phyloP scores from a whole-genome alignment of 2,888 invertebrate species.

The Leptopilina drosophilae region DNA sequence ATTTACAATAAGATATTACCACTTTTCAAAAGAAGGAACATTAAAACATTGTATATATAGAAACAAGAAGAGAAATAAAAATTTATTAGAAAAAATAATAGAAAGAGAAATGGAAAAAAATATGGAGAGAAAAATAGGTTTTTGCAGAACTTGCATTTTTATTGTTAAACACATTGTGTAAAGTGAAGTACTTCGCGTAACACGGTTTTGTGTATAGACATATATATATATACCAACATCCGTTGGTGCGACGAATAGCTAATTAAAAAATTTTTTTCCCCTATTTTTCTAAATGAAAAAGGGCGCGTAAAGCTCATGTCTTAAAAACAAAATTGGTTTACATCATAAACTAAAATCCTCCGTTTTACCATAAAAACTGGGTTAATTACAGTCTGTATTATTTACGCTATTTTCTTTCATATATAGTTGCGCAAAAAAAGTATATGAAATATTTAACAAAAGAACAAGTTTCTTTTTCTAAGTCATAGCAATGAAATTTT shows the following conservation, averaged over 20 bases:
- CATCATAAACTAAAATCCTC: constrained; percentile 6
- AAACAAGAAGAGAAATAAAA: too few species aligned
- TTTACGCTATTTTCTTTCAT: constrained; percentile 17
- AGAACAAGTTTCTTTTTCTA: constrained; percentile 5
- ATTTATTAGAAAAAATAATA: too few species aligned
- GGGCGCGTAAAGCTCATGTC: constrained; percentile 1
- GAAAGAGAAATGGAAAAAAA: not conserved
- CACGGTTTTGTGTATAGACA: not conserved
- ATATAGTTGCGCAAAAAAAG: not conserved
- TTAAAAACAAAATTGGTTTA: not conserved
- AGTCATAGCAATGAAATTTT: not conserved
- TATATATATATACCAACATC: not conserved
- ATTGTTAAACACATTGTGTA: not conserved
- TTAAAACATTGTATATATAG: too few species aligned
- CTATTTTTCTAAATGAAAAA: not conserved
- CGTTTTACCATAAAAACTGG: not conserved
- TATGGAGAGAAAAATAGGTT: too few species aligned
- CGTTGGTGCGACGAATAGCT: constrained; percentile 1
- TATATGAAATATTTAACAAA: constrained; percentile 9
- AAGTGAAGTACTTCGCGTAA: not conserved
- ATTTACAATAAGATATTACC: too few species aligned
- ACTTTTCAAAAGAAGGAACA: too few species aligned
- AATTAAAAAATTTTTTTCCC: not conserved
- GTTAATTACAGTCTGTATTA: constrained; percentile 16
- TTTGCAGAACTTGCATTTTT: constrained; percentile 2